Percentiles rank a stretch among this genome's conserved stretches.
Evolutionary conservation across 2,113 vertebrate species (phyloP).

Genomic region (Cottus gobio): DNA sequence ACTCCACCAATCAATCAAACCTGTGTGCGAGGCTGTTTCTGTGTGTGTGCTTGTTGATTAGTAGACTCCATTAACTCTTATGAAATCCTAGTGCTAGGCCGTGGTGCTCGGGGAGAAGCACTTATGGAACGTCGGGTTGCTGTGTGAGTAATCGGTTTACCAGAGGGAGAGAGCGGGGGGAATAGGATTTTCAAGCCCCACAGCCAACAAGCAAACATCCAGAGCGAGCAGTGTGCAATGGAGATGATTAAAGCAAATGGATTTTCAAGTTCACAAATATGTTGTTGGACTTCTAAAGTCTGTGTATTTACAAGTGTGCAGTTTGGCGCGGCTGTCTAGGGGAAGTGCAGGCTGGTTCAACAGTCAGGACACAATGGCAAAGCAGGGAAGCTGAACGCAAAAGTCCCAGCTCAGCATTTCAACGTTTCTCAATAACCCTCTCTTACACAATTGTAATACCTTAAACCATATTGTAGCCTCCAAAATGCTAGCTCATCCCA

Average conservation of each 20-base stretch:
- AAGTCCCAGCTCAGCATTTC: conserved; percentile 56
- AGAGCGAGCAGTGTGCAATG: conserved; percentile 31
- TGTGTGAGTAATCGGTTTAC: conserved; percentile 72
- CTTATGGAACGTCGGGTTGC: conserved; percentile 65
- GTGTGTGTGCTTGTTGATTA: conserved; percentile 60
- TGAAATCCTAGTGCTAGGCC: conserved; percentile 54
- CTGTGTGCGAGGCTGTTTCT: conserved; percentile 24
- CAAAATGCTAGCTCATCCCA: conserved; percentile 46
- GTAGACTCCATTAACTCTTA: conserved; percentile 72
- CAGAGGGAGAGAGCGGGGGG: conserved; percentile 41
- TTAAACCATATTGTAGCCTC: conserved; percentile 29
- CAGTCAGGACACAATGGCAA: conserved; percentile 28
- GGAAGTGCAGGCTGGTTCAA: conserved; percentile 9
- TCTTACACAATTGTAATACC: conserved; percentile 28
- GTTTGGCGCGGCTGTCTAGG: conserved; percentile 1
- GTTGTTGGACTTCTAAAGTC: conserved; percentile 21
- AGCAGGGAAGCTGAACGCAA: conserved; percentile 25
- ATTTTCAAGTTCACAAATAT: conserved; percentile 57
- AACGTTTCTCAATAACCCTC: conserved; percentile 30
- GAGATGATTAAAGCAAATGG: conserved; percentile 58
- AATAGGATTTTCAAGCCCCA: conserved; percentile 60
- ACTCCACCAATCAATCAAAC: conserved; percentile 73
- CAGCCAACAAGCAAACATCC: conserved; percentile 47
- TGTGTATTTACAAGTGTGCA: conserved; percentile 14
- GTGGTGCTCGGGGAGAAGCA: conserved; percentile 50